Conservation (phyloP, 2,888 invertebrate species). For the Camponotus fellah region DNA sequence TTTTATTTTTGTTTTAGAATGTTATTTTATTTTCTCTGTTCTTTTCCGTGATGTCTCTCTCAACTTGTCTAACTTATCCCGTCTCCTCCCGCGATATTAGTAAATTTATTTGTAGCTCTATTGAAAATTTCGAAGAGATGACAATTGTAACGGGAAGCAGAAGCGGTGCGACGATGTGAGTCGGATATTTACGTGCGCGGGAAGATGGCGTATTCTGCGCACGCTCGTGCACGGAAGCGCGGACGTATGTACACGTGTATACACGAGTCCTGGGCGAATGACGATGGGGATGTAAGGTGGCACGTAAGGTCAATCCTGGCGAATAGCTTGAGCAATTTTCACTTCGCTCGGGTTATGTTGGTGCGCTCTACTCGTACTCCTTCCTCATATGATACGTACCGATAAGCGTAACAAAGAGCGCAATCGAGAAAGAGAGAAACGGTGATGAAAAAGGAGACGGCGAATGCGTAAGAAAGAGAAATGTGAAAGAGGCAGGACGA, state of each 20-base stretch:
- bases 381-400: slow-evolving; percentile 30
- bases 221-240: slow-evolving; percentile 57
- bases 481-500: background rate
- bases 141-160: slow-evolving; percentile 53
- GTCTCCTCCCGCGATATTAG: background rate
- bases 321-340: slow-evolving; percentile 80
- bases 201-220: slow-evolving; percentile 43
- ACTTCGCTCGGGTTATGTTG: slow-evolving; percentile 77
- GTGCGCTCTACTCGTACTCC: slow-evolving; percentile 35
- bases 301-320: slow-evolving; percentile 75
- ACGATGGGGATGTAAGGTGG: slow-evolving; percentile 62
- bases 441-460: background rate
- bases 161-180: slow-evolving; percentile 56
- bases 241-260: background rate
- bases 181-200: slow-evolving; percentile 74
- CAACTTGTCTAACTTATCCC: background rate
- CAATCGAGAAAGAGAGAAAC: slow-evolving; percentile 11
- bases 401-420: slow-evolving; percentile 28
- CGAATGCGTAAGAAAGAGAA: slow-evolving; percentile 15
- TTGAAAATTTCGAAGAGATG: background rate
- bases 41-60: background rate
- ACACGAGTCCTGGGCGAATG: slow-evolving; percentile 42
- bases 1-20: background rate
- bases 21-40: background rate
- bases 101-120: background rate